Conservation (phyloP, 2,113 vertebrate species). For the Microcebus lehilahytsara region DNA sequence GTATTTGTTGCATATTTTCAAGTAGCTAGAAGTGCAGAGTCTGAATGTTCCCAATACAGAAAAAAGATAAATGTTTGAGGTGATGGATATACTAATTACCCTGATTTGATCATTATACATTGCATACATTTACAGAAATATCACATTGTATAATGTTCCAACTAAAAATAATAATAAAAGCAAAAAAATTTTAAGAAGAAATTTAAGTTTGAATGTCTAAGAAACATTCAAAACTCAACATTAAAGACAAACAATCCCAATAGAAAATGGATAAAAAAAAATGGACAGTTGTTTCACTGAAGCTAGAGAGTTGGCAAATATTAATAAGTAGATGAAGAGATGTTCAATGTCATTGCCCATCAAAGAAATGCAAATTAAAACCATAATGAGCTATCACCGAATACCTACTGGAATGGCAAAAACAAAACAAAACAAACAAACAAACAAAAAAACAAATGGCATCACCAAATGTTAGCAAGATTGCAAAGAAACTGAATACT, state of each 20-base stretch:
- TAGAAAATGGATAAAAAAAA: neutral
- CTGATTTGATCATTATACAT: no score
- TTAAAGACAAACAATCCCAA: neutral
- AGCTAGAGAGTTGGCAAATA: neutral
- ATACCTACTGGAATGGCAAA: neutral
- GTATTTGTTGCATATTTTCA: no score
- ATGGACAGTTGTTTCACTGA: neutral
- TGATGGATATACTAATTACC: no score
- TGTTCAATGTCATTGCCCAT: neutral
- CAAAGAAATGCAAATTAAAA: neutral
- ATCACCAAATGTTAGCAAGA: neutral
- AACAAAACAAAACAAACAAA: no score
- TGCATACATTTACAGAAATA: no score
- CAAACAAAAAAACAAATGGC: no score
- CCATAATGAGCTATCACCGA: neutral
- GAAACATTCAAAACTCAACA: neutral
- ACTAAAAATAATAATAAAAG: no score
- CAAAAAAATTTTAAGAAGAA: no score
- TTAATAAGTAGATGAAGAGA: neutral
- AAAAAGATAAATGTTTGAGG: no score
- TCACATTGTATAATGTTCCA: no score
- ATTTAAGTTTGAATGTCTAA: neutral
- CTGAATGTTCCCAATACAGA: no score
- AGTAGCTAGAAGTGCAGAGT: no score
- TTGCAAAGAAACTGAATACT: neutral